phyloP scores from a whole-genome alignment of 2,797 vertebrate species.

The Alosa sapidissima region DNA sequence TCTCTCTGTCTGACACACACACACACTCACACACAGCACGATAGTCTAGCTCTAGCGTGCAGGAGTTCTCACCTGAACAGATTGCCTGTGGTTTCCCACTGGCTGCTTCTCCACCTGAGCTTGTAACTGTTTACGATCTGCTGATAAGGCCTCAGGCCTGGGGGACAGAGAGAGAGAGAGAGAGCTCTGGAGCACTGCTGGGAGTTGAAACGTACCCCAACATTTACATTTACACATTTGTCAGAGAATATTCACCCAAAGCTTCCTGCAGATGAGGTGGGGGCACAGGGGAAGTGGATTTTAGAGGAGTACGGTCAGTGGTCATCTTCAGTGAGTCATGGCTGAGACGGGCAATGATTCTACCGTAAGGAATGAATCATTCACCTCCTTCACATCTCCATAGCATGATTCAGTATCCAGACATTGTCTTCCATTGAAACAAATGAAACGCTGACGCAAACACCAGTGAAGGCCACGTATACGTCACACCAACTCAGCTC shows the following conservation, averaged over 20 bases:
- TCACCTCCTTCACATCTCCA: background rate
- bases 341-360: background rate
- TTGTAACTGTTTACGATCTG: constrained; percentile 14
- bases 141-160: background rate
- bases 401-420: background rate
- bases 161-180: background rate
- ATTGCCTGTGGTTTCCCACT: background rate
- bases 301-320: background rate
- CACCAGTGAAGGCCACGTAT: background rate
- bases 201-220: background rate
- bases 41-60: background rate
- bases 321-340: background rate
- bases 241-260: background rate
- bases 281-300: background rate
- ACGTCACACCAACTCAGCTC: background rate
- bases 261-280: background rate
- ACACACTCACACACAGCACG: background rate
- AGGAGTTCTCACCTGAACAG: constrained; percentile 18
- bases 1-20: background rate
- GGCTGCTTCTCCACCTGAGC: background rate
- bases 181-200: background rate
- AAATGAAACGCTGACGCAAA: background rate
- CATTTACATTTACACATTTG: background rate
- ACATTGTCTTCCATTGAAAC: background rate
- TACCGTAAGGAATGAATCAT: background rate